Evolutionary conservation across 1,140 invertebrate species (phyloP).

Genomic region (Prorops nasuta): DNA sequence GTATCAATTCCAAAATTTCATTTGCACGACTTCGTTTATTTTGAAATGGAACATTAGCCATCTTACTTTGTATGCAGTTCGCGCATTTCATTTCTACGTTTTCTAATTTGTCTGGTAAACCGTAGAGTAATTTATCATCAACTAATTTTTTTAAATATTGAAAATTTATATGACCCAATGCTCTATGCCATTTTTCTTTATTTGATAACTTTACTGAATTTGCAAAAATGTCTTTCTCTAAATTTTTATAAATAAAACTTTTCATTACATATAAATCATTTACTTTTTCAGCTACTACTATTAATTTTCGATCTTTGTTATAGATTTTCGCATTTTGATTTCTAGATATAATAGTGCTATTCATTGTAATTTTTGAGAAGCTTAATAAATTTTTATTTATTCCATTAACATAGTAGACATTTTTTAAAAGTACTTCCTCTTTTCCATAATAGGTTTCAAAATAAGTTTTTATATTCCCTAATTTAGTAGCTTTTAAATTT

Average conservation of each 20-base stretch:
- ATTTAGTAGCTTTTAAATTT: conserved; percentile 12
- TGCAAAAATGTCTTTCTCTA: neutral
- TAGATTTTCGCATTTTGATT: conserved; percentile 7
- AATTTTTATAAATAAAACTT: neutral
- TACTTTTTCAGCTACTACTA: conserved; percentile 10
- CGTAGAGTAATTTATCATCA: conserved; percentile 5
- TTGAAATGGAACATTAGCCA: neutral
- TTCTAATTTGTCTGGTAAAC: conserved; percentile 5
- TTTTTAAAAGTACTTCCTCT: conserved; percentile 3
- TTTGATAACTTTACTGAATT: conserved; percentile 1
- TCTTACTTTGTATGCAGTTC: neutral
- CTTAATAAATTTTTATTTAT: conserved; percentile 10
- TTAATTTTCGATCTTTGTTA: conserved; percentile 3
- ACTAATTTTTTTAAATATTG: conserved; percentile 4
- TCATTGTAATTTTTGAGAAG: conserved; percentile 10
- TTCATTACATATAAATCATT: conserved; percentile 11
- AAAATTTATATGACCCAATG: conserved; percentile 13
- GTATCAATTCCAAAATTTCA: neutral
- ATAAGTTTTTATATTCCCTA: conserved; percentile 4
- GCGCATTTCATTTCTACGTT: conserved; percentile 2
- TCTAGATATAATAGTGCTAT: conserved; percentile 4
- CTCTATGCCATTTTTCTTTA: conserved; percentile 12
- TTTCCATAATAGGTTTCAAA: conserved; percentile 9
- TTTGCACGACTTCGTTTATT: neutral
- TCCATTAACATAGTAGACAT: conserved; percentile 11